Base-by-base conservation (phyloP, 53 echinoderm and acorn worm species). In the Henricia sp. region DNA sequence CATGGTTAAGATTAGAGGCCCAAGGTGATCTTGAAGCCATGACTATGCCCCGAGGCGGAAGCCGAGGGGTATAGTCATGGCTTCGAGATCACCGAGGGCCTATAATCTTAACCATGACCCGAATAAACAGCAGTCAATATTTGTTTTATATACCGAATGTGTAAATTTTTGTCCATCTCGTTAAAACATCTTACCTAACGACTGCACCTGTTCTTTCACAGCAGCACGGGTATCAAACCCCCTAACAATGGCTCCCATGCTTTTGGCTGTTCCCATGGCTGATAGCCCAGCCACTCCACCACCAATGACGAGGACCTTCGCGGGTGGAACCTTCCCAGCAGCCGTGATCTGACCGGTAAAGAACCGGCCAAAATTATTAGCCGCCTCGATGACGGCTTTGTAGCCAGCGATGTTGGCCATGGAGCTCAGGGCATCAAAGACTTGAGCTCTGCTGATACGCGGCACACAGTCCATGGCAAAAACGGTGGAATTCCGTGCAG, bases 391-490 rank as follows among this genome's bases (percentile, higher is more conserved):
- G 41, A 99, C 92, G 24, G 92, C 99, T 85, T 99, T 99, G 91
- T 99, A 99, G 50, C 99, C 99, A 13, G 99, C 92, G 36, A 99
- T 99, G 73, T 99, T 99, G 56, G 94, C 99, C 99, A 99, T 99
- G 52, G 99, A 99, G 87, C 99, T 99, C 9, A 94, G 77, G 12
- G 99, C 99, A 91, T 99, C 99, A 87, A 99, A 99, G 9, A 99
- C 99, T 67, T 99, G 99, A 17, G 99, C 99, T 82, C 94, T 92
- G 75, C 99, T 99, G 51, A 99, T 99, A 63, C 99, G 90, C 20
- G 99, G 99, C 55, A 99, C 91, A 75, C 99, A 99, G 88, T 99
- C 99, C 99, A 99, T 99, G 29, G 85, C 99, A 74, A 94, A 94
- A 21, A 91, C 86, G 46, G 92, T 94, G 23, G 87, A 59, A 34